These are phyloP conservation scores for Coendou prehensilis DNA, from an alignment of 2,797 vertebrate genomes.

Conservation along the genomic window DNA sequence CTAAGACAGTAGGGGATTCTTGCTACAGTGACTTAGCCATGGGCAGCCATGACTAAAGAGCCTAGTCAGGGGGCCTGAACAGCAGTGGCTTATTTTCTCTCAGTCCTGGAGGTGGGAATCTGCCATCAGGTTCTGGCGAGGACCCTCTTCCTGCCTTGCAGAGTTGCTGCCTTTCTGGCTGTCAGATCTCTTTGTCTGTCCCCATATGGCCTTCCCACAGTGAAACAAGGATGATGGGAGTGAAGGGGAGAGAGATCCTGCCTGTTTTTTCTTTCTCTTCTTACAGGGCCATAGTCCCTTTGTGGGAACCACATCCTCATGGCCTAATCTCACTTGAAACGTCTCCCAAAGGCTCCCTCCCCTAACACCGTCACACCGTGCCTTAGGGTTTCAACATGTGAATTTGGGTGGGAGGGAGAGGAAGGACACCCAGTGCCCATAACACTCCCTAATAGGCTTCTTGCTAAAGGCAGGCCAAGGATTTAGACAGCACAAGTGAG, in stretches of 20 bases:
- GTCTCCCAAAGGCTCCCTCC: not conserved
- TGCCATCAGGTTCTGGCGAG: not conserved
- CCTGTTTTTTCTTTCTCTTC: not conserved
- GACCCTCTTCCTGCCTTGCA: not conserved
- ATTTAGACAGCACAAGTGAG: not conserved
- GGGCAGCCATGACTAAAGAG: not conserved
- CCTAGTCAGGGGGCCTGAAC: not conserved
- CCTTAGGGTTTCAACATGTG: not conserved
- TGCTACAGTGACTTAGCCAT: not conserved
- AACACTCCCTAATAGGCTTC: not conserved
- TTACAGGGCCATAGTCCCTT: not conserved
- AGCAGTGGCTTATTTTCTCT: not conserved
- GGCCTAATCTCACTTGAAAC: not conserved
- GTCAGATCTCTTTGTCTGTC: not conserved
- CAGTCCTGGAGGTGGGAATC: not conserved
- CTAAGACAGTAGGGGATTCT: not conserved
- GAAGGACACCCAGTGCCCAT: not conserved
- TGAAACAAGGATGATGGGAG: not conserved
- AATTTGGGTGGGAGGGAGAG: not conserved
- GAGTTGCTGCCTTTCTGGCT: not conserved
- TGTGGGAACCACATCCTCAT: not conserved
- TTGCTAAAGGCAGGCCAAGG: not conserved
- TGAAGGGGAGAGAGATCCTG: not conserved
- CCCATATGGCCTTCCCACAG: not conserved
- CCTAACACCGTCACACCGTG: not conserved